Evolutionary conservation across 35 echinoderm and acorn worm species (phyloP).

Genomic region (Lytechinus pictus): DNA sequence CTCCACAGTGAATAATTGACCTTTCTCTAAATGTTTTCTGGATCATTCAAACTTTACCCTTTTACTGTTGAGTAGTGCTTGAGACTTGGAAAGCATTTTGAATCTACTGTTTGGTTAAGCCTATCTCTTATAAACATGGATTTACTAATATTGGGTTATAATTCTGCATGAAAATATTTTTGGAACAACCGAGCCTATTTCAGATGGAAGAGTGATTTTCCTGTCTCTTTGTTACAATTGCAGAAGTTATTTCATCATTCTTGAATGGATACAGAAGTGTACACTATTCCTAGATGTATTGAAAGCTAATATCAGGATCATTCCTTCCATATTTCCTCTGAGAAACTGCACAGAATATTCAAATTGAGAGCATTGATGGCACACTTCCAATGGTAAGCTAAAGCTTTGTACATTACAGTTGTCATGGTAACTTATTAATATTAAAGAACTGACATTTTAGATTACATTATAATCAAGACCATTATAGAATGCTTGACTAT

Average conservation of each 20-base stretch:
- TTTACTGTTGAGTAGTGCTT: neutral
- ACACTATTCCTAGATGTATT: neutral
- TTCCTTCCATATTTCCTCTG: neutral
- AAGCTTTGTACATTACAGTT: no score
- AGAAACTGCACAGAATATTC: neutral
- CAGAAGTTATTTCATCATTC: neutral
- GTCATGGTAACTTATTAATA: no score
- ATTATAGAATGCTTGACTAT: no score
- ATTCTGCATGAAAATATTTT: neutral
- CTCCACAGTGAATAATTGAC: neutral
- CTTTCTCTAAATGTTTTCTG: neutral
- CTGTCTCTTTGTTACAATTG: neutral
- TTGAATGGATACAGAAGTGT: neutral
- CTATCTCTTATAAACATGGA: neutral
- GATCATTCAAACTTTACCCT: neutral
- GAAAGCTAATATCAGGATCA: neutral
- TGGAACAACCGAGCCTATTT: neutral
- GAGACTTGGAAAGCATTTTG: neutral
- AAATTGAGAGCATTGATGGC: neutral
- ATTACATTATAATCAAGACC: no score
- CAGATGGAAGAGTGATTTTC: neutral
- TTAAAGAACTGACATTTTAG: no score
- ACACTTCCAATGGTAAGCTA: neutral
- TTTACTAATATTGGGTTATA: neutral
- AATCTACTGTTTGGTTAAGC: neutral